Percentiles rank a stretch among this genome's conserved stretches.
Conservation (phyloP, 2,113 vertebrate species). For the Amphiprion percula region DNA sequence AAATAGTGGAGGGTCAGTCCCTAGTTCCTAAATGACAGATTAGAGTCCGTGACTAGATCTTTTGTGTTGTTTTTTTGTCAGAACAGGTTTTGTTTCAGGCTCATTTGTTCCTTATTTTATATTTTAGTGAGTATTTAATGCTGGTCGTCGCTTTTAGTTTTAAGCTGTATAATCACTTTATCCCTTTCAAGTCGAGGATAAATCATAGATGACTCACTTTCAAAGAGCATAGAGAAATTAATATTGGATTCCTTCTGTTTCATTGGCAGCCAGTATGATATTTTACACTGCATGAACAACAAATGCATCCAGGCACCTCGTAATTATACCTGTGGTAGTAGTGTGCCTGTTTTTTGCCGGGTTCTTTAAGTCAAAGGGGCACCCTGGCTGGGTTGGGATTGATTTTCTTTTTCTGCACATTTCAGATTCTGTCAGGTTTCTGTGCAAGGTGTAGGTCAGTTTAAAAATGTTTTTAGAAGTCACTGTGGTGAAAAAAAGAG, state of each 20-base stretch:
- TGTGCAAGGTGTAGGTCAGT: background rate
- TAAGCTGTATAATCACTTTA: background rate
- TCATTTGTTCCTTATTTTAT: background rate
- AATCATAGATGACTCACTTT: background rate
- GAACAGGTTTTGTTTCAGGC: background rate
- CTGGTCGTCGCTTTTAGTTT: too few relatives aligned
- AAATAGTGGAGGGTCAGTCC: constrained; percentile 46
- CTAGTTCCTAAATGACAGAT: constrained; percentile 32
- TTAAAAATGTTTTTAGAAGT: background rate
- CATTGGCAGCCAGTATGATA: background rate
- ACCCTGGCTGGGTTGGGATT: too few relatives aligned
- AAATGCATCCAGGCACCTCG: background rate
- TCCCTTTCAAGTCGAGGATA: too few relatives aligned
- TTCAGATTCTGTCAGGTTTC: background rate
- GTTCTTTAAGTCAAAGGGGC: background rate
- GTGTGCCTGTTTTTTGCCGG: background rate
- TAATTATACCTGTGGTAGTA: constrained; percentile 4
- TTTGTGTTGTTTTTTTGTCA: background rate
- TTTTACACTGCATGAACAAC: background rate
- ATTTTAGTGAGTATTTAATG: background rate
- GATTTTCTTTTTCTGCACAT: background rate
- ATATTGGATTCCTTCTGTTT: background rate
- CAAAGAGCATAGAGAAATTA: background rate
- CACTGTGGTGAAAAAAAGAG: background rate
- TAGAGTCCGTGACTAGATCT: background rate